Evolutionary conservation across 2,113 vertebrate species (phyloP), one percentile per base, ranked within the genome.

Genomic region (Azemiops feae): DNA sequence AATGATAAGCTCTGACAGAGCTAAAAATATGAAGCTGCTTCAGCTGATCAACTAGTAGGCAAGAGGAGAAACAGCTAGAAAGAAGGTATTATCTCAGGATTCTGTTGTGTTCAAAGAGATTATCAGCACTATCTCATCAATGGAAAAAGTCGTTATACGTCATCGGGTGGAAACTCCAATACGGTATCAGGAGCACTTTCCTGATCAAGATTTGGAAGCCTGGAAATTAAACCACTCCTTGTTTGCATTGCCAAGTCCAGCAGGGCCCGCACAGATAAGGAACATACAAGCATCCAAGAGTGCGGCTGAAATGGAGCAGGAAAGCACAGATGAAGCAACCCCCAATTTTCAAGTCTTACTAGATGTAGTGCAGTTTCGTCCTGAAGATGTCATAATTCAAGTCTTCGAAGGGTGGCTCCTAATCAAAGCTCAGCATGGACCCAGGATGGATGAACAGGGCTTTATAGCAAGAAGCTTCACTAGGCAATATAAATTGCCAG

Each of bases 351-450:
- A 95, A 90, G 94, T 98, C 87, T 91, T 98, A 91, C 94, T 99
- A 97, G 98, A 99, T 0, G 98, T 98, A 89, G 98, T 98, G 93
- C 98, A 98, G 94, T 98, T 98, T 94, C 97, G 97, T 43, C 98
- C 98, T 0, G 98, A 98, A 94, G 98, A 99, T n/a, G 96, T 99
- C 93, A 97, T 98, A 88, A 98, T 99, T 92, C 98, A 99, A 96
- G 98, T 98, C 89, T 98, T 98, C 0, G 98, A 99, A 95, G 98
- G 98, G 45, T 98, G 98, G 98, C 97, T 98, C 81, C 95, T 98
- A 95, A 96, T 98, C 60, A 98, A 97, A 94, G 98, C 98, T 88
- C 97, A 97, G 39, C 98, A 99, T 0, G 97, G 96, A 50, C 93
- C 95, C 94, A 97, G 98, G 93, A 98, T 98, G 98, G 98, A 98